Base-by-base conservation (phyloP, 2,113 vertebrate species). In the Strix uralensis region DNA sequence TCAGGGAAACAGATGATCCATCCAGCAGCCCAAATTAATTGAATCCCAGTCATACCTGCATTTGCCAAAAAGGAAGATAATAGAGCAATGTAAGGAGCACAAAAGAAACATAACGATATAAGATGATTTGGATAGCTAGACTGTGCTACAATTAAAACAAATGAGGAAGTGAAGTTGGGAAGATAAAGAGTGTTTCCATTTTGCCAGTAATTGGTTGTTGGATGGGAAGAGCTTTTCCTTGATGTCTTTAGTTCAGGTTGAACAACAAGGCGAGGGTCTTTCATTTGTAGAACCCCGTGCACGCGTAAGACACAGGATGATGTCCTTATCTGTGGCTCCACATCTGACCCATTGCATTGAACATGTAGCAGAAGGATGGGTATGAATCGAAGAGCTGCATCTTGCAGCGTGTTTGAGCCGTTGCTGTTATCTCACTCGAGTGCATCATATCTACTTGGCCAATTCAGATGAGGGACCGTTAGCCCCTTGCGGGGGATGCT, bases 351-450 rank as follows among this genome's bases (percentile, higher is more conserved):
- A 7, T 73, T 49, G 30, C n/a, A 27, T 29, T 47, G 61, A 46
- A 17, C 0, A 0, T 9, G 5, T 4, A 36, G 42, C 30, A 29
- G 73, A 0, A 66, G 44, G 59, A 3, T 27, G 54, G 40, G 1
- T 54, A 2, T 52, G 55, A 40, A 16, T 26, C 3, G 11, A 78
- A 51, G 81, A 83, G 65, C 52, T 66, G 4, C 44, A 5, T 55
- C 81, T 40, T 58, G 2, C 2, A 5, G 34, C 8, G 42, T 26
- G 12, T 38, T 54, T 7, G 30, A 81, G 70, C 65, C 12, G 0
- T 13, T 36, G 81, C 73, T 57, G 15, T 23, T 65, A 7, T 7
- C 58, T 82, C 14, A 1, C 11, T 57, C 2, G 2, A 15, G 61
- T 25, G 13, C 36, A 11, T 57, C 30, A 0, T 46, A 5, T 12